These are phyloP conservation scores for Torymus tubicola DNA, from an alignment of 2,888 invertebrate genomes.

Conservation along the genomic window DNA sequence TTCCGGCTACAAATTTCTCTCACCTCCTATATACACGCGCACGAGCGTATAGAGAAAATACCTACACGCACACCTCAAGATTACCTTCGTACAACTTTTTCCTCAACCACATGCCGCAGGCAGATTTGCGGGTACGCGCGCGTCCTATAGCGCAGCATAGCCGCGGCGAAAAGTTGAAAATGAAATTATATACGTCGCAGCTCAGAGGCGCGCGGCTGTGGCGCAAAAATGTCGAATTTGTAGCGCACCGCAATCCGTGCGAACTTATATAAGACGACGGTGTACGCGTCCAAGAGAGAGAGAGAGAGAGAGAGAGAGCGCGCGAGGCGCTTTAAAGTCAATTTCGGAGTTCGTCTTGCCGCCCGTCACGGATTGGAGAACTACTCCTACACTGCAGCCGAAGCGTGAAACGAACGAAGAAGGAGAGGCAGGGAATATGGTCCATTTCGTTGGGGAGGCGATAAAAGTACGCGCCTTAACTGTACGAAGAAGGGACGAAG, in stretches of 20 bases:
- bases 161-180: not conserved
- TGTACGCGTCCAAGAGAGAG: not conserved
- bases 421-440: slow-evolving; percentile 20
- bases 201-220: not conserved
- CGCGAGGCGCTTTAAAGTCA: slow-evolving; percentile 33
- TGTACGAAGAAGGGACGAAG: too few species aligned
- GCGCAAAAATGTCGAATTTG: not conserved
- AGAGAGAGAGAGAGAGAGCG: too few species aligned
- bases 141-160: too few species aligned
- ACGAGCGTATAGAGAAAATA: not conserved
- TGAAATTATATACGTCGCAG: not conserved
- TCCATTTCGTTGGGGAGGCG: slow-evolving; percentile 34
- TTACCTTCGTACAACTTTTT: slow-evolving; percentile 7
- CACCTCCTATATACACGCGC: not conserved
- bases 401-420: slow-evolving; percentile 12
- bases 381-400: not conserved
- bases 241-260: not conserved
- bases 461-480: slow-evolving; percentile 51
- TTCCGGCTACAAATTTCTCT: not conserved
- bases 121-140: too few species aligned
- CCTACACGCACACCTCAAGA: not conserved
- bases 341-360: slow-evolving; percentile 35
- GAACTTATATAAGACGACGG: too few species aligned
- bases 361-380: not conserved
- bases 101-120: not conserved